phyloP scores from a whole-genome alignment of 2,797 vertebrate genomes.

The Myotis myotis region DNA sequence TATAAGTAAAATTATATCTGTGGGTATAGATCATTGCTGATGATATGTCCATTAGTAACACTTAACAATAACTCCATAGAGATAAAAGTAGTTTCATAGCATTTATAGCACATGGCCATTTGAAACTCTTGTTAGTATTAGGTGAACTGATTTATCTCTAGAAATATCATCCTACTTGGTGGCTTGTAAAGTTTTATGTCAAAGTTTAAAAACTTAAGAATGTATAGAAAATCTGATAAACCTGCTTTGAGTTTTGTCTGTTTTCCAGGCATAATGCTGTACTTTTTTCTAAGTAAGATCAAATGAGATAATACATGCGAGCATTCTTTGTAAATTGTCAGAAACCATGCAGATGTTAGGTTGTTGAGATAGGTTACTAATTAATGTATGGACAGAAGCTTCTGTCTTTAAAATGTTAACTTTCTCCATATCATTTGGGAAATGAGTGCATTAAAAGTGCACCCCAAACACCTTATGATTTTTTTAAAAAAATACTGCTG shows the following conservation, averaged over 20 bases:
- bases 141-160: slow-evolving; percentile 49
- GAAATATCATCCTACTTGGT: slow-evolving; percentile 40
- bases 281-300: slow-evolving; percentile 41
- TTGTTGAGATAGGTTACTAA: slow-evolving; percentile 48
- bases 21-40: slow-evolving; percentile 32
- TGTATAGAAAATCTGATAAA: slow-evolving; percentile 38
- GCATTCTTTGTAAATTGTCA: slow-evolving; percentile 58
- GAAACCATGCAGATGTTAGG: slow-evolving; percentile 40
- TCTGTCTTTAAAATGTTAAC: slow-evolving; percentile 59
- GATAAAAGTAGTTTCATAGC: slow-evolving; percentile 45
- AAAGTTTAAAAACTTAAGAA: slow-evolving; percentile 56
- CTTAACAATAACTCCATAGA: slow-evolving; percentile 44
- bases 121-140: slow-evolving; percentile 61
- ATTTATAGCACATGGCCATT: slow-evolving; percentile 6
- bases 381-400: slow-evolving; percentile 46
- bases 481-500: slow-evolving; percentile 13
- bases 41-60: slow-evolving; percentile 40
- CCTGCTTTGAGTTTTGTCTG: background rate
- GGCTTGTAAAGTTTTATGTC: slow-evolving; percentile 53
- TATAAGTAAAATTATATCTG: slow-evolving; percentile 53
- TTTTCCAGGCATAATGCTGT: slow-evolving; percentile 50
- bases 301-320: slow-evolving; percentile 37
- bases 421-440: slow-evolving; percentile 29
- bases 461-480: background rate
- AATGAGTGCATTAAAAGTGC: slow-evolving; percentile 31